Base-by-base conservation (phyloP, 1,140 invertebrate species). In the Coboldia fuscipes region DNA sequence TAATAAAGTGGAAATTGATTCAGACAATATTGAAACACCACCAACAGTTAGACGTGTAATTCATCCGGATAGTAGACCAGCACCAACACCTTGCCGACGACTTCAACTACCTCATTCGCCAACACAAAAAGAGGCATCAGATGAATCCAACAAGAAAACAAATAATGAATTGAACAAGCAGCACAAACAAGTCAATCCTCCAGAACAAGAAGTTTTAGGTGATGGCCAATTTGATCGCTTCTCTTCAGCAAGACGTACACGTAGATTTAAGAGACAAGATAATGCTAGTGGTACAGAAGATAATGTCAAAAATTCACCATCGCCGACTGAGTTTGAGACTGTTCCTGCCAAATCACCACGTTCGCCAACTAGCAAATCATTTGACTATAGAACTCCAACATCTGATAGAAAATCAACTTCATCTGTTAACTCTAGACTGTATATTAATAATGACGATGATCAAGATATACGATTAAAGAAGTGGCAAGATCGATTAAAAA, bases 11-110 rank as follows among this genome's bases (percentile, higher is more conserved):
- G 81, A 86, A 47, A 83, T 86, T 9, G 83, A 89, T 50, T 80
- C 80, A 3, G 83, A 89, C 41, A 89, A 89, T 41, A 81, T 86
- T 13, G 82, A 88, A 61, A 86, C 83, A 4, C 82, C 83, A 4
- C 82, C 82, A 1, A 75, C 72, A 0, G 76, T 72, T 9, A 62
- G 82, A 35, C 68, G 73, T 45, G 50, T 47, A 30, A 58, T 62
- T 2, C 58, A 61, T 40, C 45, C 48, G 26, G 41, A 51, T 7
- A 36, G 45, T 3, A 54, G 21, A 16, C 14, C 24, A 14, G 3
- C 12, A 19, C 12, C 10, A 20, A 46, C 38, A 45, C 13, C 30
- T 15, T 10, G 9, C 4, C 6, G 28, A 22, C 9, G 26, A 28
- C 22, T 36, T 7, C 34, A 36, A 13, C 9, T 16, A 3, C 34